Evolutionary conservation across 2,797 vertebrate genomes (phyloP).

Genomic region (Chelidonichthys spinosus): DNA sequence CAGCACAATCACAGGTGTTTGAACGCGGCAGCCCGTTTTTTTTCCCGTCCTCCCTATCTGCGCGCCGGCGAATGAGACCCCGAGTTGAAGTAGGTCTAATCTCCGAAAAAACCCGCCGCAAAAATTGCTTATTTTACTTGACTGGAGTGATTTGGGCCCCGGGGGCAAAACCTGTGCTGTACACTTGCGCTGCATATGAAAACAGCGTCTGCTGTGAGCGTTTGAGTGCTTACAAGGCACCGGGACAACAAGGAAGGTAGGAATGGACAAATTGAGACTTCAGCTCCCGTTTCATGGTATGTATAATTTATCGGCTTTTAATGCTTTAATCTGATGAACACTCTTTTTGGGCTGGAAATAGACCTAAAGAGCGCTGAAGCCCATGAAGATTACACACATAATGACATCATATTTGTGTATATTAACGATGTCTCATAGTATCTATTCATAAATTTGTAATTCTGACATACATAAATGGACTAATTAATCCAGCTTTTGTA

Average conservation of each 20-base stretch:
- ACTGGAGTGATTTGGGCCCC: slow-evolving; percentile 61
- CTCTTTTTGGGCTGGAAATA: not conserved
- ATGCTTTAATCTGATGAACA: not conserved
- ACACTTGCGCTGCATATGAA: slow-evolving; percentile 46
- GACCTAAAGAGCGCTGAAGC: not conserved
- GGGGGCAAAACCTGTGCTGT: slow-evolving; percentile 55
- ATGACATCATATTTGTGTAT: not conserved
- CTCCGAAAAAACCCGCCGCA: slow-evolving; percentile 41
- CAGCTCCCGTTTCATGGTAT: slow-evolving; percentile 14
- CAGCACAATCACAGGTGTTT: slow-evolving; percentile 63
- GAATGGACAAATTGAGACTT: slow-evolving; percentile 19
- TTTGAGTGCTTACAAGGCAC: slow-evolving; percentile 35
- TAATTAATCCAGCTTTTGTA: not conserved
- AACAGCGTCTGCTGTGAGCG: slow-evolving; percentile 32
- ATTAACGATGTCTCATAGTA: too few species aligned
- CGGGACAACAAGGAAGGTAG: slow-evolving; percentile 35
- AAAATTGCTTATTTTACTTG: slow-evolving; percentile 70
- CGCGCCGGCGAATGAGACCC: slow-evolving; percentile 43
- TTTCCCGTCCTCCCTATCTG: slow-evolving; percentile 49
- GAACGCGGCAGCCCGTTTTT: slow-evolving; percentile 53
- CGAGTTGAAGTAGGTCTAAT: slow-evolving; percentile 63
- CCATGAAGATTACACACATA: not conserved
- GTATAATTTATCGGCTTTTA: slow-evolving; percentile 19
- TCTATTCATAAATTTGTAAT: not conserved
- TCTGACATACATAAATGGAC: not conserved